Evolutionary conservation across 53 echinoderm and acorn worm species (phyloP).

Genomic region (Stichopus horrens): DNA sequence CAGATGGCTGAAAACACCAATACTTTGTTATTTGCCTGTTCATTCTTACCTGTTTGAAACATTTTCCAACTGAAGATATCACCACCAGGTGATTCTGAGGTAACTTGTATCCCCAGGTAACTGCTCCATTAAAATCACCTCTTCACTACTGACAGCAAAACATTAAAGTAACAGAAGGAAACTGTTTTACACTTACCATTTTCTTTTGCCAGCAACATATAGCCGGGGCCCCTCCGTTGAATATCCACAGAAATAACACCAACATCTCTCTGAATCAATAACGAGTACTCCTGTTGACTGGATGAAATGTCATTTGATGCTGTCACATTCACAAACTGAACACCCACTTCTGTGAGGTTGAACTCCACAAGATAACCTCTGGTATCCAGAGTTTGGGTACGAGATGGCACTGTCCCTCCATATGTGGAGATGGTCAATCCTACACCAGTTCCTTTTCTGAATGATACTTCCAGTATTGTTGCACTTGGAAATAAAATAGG

Average conservation of each 20-base stretch:
- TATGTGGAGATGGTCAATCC: slow-evolving; percentile 45
- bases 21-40: no score
- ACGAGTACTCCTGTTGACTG: slow-evolving; percentile 21
- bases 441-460: slow-evolving; percentile 65
- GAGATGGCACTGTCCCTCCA: slow-evolving; percentile 10
- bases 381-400: neutral
- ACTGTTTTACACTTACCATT: slow-evolving; percentile 61
- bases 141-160: no score
- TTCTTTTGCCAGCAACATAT: slow-evolving; percentile 56
- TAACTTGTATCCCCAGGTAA: no score
- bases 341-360: slow-evolving; percentile 45
- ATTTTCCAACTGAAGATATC: no score
- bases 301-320: slow-evolving; percentile 75
- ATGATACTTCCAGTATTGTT: slow-evolving; percentile 48
- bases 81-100: no score
- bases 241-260: slow-evolving; percentile 52
- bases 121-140: no score
- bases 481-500: slow-evolving; percentile 54
- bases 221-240: neutral
- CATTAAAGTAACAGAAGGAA: neutral
- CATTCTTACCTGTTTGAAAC: no score
- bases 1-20: no score
- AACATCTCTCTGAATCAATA: slow-evolving; percentile 66
- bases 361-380: slow-evolving; percentile 51
- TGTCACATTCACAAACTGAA: slow-evolving; percentile 59